phyloP scores from a whole-genome alignment of 2,888 invertebrate species.

The Microctonus hyperodae region DNA sequence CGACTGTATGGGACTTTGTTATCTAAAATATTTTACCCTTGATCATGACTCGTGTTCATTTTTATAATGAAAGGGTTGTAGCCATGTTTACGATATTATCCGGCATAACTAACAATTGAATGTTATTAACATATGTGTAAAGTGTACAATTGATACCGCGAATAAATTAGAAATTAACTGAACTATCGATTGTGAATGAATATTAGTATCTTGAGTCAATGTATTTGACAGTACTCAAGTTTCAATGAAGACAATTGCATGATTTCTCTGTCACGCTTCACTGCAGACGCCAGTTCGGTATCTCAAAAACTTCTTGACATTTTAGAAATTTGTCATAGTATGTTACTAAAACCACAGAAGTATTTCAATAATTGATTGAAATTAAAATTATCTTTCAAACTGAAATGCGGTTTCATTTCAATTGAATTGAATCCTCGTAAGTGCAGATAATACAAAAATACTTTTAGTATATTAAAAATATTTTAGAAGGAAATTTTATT shows the following conservation, averaged over 20 bases:
- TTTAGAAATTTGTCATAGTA: background rate
- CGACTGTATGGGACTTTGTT: background rate
- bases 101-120: constrained; percentile 7
- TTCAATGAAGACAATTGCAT: background rate
- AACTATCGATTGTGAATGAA: too few relatives aligned
- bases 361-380: background rate
- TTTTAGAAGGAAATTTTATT: background rate
- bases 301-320: background rate
- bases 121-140: background rate
- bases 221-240: background rate
- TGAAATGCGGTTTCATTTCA: background rate
- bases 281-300: constrained; percentile 1
- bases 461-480: background rate
- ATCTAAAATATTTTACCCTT: constrained; percentile 25
- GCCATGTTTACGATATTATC: constrained; percentile 55
- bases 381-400: background rate
- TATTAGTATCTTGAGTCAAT: background rate
- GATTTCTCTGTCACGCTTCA: constrained; percentile 7
- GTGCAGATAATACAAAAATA: background rate
- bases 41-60: constrained; percentile 35
- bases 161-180: background rate
- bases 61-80: constrained; percentile 39
- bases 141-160: background rate
- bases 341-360: background rate
- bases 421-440: background rate